Evolutionary conservation across 2,797 vertebrate genomes (phyloP).

Genomic region (Kryptolebias ocellatus): DNA sequence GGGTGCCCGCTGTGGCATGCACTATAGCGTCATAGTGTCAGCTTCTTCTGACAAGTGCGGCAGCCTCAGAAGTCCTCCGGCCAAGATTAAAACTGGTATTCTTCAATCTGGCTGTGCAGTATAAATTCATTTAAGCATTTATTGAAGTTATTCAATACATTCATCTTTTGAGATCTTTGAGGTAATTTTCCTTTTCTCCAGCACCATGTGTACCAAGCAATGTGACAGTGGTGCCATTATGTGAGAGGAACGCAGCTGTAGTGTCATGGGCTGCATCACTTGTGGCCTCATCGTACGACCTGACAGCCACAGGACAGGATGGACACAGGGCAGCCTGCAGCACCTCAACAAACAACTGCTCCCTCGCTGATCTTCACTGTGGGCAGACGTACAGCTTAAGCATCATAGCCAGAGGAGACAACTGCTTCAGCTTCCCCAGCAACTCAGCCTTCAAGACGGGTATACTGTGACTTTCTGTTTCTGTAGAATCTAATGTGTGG

Average conservation of each 20-base stretch:
- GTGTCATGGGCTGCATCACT: conserved; percentile 70
- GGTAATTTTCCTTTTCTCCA: conserved; percentile 33
- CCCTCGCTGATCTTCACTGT: conserved; percentile 69
- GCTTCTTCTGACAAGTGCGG: conserved; percentile 81
- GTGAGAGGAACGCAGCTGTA: conserved; percentile 53
- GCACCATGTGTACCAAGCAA: conserved; percentile 77
- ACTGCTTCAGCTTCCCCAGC: conserved; percentile 71
- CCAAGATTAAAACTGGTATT: conserved; percentile 75
- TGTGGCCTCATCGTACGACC: conserved; percentile 66
- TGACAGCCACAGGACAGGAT: conserved; percentile 64
- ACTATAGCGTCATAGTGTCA: conserved; percentile 80
- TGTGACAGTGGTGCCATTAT: conserved; percentile 52
- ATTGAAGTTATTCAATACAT: neutral
- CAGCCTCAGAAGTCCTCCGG: conserved; percentile 78
- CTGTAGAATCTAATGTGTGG: neutral
- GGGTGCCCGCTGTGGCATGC: conserved; percentile 63
- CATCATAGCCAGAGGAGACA: conserved; percentile 64
- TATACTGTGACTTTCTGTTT: conserved; percentile 24
- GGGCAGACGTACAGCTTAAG: conserved; percentile 70
- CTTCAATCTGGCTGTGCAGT: neutral
- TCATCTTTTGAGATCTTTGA: neutral
- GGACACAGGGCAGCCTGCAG: conserved; percentile 62
- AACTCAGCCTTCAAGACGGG: conserved; percentile 66
- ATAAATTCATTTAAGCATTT: neutral
- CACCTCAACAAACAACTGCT: conserved; percentile 66